Percentiles rank a stretch among this genome's conserved stretches.
Conservation (phyloP, 2,113 vertebrate species). For the Podarcis muralis region DNA sequence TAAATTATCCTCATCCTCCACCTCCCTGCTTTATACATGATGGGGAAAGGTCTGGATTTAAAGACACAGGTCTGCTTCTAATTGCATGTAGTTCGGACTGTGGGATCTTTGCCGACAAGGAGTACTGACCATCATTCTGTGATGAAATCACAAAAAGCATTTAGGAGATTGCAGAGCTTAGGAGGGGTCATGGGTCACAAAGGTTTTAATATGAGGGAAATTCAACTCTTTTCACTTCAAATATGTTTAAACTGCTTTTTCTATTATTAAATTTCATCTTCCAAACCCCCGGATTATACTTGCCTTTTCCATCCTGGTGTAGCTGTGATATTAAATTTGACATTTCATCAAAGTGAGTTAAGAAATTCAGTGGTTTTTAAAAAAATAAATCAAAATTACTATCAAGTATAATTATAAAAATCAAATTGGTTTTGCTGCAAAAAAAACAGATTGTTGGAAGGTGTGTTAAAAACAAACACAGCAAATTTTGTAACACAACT, state of each 20-base stretch:
- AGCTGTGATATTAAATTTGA: constrained; percentile 58
- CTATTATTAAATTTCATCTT: constrained; percentile 41
- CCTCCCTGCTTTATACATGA: neutral
- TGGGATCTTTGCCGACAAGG: neutral
- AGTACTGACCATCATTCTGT: neutral
- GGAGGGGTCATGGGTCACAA: neutral
- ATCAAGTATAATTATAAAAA: constrained; percentile 61
- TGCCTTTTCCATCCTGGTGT: constrained; percentile 47
- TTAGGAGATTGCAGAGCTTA: neutral
- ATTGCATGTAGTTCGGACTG: neutral
- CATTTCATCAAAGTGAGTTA: constrained; percentile 29
- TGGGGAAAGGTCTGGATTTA: neutral
- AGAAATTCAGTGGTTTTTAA: constrained; percentile 45
- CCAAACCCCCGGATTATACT: constrained; percentile 15
- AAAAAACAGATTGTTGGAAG: constrained; percentile 49
- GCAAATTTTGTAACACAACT: constrained; percentile 43
- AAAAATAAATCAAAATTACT: constrained; percentile 61
- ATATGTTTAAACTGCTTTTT: constrained; percentile 7
- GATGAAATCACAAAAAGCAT: accelerated
- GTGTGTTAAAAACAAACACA: constrained; percentile 54
- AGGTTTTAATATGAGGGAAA: constrained; percentile 10
- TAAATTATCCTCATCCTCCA: neutral
- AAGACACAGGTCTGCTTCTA: neutral
- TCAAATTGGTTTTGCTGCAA: constrained; percentile 62
- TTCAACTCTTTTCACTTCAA: constrained; percentile 33